Evolutionary conservation across 2,888 invertebrate species (phyloP), one percentile per base, ranked within the genome.

Genomic region (Drosophila cyrtoloma): DNA sequence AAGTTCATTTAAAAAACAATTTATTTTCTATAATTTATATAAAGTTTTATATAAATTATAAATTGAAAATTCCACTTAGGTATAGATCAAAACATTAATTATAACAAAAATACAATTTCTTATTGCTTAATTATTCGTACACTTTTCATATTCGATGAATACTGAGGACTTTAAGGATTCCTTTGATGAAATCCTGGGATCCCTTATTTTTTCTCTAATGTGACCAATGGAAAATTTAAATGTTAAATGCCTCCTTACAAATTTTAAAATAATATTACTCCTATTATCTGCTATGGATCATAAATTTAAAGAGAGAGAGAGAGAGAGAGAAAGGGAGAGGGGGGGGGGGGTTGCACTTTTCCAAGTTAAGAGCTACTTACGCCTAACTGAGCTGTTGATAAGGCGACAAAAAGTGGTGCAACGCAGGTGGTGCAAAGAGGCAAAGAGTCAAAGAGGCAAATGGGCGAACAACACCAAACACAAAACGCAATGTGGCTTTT

Each of bases 401-500:
- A 61, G 79, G 66, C 78, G 71, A 65, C 69, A 64, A 78, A 61
- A 70, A 55, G 69, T 72, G 76, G 64, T 50, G 79, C 51, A 35
- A 28, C 22, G 66, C 62, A 47, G 53, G 50, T 73, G 77, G 70
- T 66, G 80, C 61, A 58, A 66, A 55, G 57, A 37, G 35, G 47
- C 39, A 44, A 35, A 16, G n/a, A 39, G 44, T n/a, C 53, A 59
- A 26, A 44, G 10, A 5, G 51, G 26, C 53, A 59, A 26, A 44
- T 16, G 9, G 51, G n/a, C 70, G n/a, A 30, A 52, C 59, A 53
- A 71, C 58, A 67, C 62, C 76, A 71, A 65, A 69, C 58, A 71
- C 71, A 68, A 61, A 77, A 63, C 70, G 60, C 70, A 42, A 50
- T 62, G 63, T 32, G 79, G 61, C 80, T 71, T 84, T 83, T 81